Base-by-base conservation (phyloP, 2,888 invertebrate species). In the Ectemnius continuus region DNA sequence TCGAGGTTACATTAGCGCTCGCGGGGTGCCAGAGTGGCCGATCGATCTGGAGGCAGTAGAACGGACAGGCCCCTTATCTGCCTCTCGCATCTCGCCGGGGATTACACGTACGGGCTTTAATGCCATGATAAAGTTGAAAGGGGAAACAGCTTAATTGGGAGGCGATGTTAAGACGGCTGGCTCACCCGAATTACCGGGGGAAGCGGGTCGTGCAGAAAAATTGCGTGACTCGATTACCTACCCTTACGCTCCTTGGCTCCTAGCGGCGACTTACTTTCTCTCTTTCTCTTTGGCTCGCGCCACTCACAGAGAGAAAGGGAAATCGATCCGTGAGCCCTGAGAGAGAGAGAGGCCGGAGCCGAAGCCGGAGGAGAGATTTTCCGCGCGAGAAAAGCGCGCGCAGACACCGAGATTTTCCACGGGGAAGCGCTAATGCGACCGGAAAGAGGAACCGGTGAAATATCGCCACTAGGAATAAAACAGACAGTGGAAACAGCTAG, bases 391-490 rank as follows among this genome's bases (percentile, higher is more conserved):
- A 69, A 72, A 59, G 75, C 16, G 69, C 58, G 48, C 70, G 26
- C 36, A 11, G 36, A 36, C 36, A 6, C 36, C 36, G 62, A 65
- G 67, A 76, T 76, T 76, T 76, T 69, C 69, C 46, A 14, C 56
- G 52, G 63, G 63, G 71, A 47, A 58, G 63, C 67, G 73, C 68
- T 77, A 75, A 80, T 74, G 76, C 70, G 71, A 77, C 61, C 61
- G 68, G 81, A 79, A 75, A 62, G 18, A 28, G 52, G 69, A 48
- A 60, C 58, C 67, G 68, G 63, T 62, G 70, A 75, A 78, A 81
- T 75, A 70, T 65, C 62, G 71, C 62, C 63, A 58, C 68, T 18
- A 26, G 75, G 46, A 58, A 71, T 67, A 73, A 75, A 68, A 70
- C 23, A 64, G 36, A 45, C 45, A 16, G 63, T 63, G 28, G 59